Conservation (phyloP, 2,113 vertebrate genomes). For the Naja naja region DNA sequence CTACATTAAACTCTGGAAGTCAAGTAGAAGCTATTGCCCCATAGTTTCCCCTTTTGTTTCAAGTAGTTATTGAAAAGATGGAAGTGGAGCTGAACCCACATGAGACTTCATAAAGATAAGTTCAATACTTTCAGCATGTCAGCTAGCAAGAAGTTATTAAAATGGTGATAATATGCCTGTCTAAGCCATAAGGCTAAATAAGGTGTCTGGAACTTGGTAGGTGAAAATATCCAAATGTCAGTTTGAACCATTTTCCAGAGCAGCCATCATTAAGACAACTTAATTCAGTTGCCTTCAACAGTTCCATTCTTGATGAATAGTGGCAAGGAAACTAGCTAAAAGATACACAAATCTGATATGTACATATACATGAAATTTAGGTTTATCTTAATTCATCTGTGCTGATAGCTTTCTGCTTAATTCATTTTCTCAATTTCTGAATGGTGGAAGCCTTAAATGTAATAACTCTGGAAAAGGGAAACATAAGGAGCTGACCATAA, state of each 20-base stretch:
- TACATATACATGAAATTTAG: not conserved
- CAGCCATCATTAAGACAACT: not conserved
- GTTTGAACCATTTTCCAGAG: not conserved
- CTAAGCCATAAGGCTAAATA: slow-evolving; percentile 5
- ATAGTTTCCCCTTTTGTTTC: not conserved
- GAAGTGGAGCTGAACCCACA: not conserved
- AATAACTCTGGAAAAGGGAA: slow-evolving; percentile 30
- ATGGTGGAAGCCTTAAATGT: slow-evolving; percentile 24
- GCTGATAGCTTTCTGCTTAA: slow-evolving; percentile 23
- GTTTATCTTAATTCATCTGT: not conserved
- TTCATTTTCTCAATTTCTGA: slow-evolving; percentile 8
- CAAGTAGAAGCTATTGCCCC: not conserved
- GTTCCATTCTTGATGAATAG: not conserved
- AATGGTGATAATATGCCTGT: not conserved
- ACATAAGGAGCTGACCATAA: slow-evolving; percentile 45
- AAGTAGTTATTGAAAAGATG: slow-evolving; percentile 1
- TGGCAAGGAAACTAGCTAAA: not conserved
- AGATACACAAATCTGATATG: not conserved
- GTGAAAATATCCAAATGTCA: not conserved
- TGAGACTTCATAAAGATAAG: not conserved
- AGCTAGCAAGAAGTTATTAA: not conserved
- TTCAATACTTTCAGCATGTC: not conserved
- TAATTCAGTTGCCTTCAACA: not conserved
- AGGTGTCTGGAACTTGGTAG: not conserved
- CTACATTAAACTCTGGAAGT: not conserved